phyloP scores from a whole-genome alignment of 2,113 vertebrate genomes.

The Eretmochelys imbricata region DNA sequence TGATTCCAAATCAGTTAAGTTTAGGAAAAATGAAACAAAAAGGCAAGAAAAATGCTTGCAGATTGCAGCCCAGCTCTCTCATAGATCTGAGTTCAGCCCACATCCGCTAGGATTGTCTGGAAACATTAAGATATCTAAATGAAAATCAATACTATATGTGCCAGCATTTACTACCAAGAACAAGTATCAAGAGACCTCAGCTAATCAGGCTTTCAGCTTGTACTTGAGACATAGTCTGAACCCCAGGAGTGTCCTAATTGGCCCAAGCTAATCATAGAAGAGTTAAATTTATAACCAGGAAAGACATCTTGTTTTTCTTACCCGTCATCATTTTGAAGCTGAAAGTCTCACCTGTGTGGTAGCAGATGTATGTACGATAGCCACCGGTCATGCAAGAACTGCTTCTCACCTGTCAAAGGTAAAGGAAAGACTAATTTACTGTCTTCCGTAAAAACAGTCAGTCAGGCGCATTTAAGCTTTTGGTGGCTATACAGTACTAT shows the following conservation, averaged over 20 bases:
- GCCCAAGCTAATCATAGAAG: constrained; percentile 83
- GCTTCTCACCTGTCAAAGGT: constrained; percentile 83
- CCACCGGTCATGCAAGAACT: constrained; percentile 73
- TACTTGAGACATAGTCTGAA: constrained; percentile 77
- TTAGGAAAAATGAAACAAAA: constrained; percentile 96
- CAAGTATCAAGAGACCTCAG: constrained; percentile 86
- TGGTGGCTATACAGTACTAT: constrained; percentile 62
- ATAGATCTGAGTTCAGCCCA: constrained; percentile 86
- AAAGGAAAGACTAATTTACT: constrained; percentile 76
- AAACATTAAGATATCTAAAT: constrained; percentile 99
- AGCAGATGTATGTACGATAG: constrained; percentile 57
- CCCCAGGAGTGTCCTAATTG: constrained; percentile 86
- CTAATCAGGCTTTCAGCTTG: constrained; percentile 86
- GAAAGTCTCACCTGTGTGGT: constrained; percentile 77
- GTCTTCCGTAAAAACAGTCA: constrained; percentile 68
- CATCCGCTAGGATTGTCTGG: constrained; percentile 89
- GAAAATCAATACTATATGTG: constrained; percentile 97
- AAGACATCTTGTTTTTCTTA: constrained; percentile 86
- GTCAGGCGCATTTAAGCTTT: constrained; percentile 67
- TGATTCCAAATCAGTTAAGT: constrained; percentile 94
- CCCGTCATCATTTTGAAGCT: constrained; percentile 71
- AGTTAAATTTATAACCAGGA: constrained; percentile 86
- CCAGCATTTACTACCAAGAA: constrained; percentile 87
- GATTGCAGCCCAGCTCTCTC: constrained; percentile 86
- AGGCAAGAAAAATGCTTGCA: constrained; percentile 92